Evolutionary conservation across 2,888 invertebrate species (phyloP), one percentile per base, ranked within the genome.

Genomic region (Conus canariensis): DNA sequence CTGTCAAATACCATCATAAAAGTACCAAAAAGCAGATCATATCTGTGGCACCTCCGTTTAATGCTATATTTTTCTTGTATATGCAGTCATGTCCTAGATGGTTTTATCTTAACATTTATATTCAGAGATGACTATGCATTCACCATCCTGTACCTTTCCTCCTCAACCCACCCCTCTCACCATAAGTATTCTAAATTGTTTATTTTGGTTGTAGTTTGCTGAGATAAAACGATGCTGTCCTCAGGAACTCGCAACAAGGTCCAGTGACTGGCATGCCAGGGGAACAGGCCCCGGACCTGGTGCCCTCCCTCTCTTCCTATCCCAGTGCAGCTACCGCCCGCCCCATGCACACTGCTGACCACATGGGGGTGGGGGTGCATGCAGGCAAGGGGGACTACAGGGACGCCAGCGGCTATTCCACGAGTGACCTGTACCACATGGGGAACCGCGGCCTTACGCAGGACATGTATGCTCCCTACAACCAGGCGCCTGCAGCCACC

Each of bases 221-320:
- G 45, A 45, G 45, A 45, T 45, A 45, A 45, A 45, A 3, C 45
- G 45, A 45, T 3, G 4, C 45, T 77, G 30, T 82, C 8, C 56
- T 14, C 90, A 95, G 95, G 92, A 94, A 94, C 91, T 93, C 92
- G 9, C 94, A 94, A 90, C 95, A 94, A 88, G 93, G 93, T 85
- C 92, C 92, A 80, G 90, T 93, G 22, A 90, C 92, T 25, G 93
- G 92, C 58, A 90, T 92, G 67, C 92, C 92, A n/a, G 91, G 92
- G 70, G 94, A 94, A 19, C 94, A 94, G 89, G 85, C 93, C 3
- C 92, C 93, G 12, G 95, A 94, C 70, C 92, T 93, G 45, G 91
- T 92, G 77, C 92, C 94, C n/a, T 91, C 93, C 74, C 92, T 95
- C 80, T 92, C 91, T 82, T 91, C 94, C 4, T 95, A 93, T 88